phyloP scores from a whole-genome alignment of 2,888 invertebrate species.

The Galerucella calmariensis region DNA sequence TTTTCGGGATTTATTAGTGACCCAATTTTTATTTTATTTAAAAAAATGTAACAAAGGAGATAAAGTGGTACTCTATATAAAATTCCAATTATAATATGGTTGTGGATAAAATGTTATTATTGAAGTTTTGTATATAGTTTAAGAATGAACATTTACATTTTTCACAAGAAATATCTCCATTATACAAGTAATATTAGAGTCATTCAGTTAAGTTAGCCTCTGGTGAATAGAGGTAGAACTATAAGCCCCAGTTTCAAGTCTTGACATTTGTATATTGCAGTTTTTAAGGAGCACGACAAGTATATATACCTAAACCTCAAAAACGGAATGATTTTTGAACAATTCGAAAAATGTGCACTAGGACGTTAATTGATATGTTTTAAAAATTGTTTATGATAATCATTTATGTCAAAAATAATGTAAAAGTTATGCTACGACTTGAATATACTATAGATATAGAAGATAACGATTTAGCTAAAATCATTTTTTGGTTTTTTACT shows the following conservation, averaged over 20 bases:
- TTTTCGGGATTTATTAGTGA: not conserved
- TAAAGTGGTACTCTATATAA: not conserved
- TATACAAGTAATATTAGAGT: not conserved
- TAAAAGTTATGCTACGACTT: too few relatives aligned
- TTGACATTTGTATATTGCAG: not conserved
- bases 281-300: not conserved
- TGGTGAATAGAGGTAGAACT: too few relatives aligned
- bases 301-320: not conserved
- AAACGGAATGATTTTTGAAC: not conserved
- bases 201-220: not conserved
- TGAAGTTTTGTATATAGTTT: not conserved
- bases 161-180: not conserved
- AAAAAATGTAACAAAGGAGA: not conserved
- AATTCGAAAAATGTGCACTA: not conserved
- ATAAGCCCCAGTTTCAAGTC: not conserved
- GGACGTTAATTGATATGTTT: not conserved
- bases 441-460: too few relatives aligned
- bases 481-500: too few relatives aligned
- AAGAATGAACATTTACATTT: not conserved
- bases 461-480: too few relatives aligned
- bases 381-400: too few relatives aligned
- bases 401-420: too few relatives aligned
- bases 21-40: not conserved
- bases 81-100: too few relatives aligned
- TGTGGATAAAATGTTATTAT: too few relatives aligned